Evolutionary conservation across 1,140 invertebrate genomes (phyloP).

Genomic region (Halictus rubicundus): DNA sequence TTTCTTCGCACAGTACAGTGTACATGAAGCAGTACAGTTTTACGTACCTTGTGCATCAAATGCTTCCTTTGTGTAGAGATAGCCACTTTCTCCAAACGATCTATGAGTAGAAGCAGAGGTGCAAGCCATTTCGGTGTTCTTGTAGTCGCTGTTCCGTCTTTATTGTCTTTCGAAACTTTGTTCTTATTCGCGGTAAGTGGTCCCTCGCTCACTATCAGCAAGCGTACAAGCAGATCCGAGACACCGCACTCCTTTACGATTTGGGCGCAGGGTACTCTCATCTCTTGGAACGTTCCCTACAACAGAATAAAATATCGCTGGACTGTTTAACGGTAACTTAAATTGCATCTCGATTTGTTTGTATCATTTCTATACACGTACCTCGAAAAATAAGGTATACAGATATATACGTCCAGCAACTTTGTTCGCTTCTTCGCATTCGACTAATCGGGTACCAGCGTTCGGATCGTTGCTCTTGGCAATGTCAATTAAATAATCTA

Average conservation of each 20-base stretch:
- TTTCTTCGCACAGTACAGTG: too few relatives aligned
- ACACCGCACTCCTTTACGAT: conserved; percentile 81
- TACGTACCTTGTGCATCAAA: conserved; percentile 83
- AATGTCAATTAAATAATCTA: conserved; percentile 75
- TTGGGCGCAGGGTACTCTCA: conserved; percentile 85
- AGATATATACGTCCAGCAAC: conserved; percentile 88
- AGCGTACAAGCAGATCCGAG: conserved; percentile 82
- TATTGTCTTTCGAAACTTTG: conserved; percentile 67
- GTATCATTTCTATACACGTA: background rate
- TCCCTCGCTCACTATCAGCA: conserved; percentile 79
- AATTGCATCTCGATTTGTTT: background rate
- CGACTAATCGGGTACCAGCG: conserved; percentile 77
- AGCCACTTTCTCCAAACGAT: conserved; percentile 91
- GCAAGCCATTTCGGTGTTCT: conserved; percentile 91
- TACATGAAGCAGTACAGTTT: background rate
- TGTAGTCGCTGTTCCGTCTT: conserved; percentile 72
- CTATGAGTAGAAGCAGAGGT: conserved; percentile 88
- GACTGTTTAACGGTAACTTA: too few relatives aligned
- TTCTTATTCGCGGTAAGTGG: conserved; percentile 74
- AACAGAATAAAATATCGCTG: background rate
- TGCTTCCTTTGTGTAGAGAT: conserved; percentile 86
- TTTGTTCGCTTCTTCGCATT: conserved; percentile 83
- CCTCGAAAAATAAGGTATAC: conserved; percentile 89
- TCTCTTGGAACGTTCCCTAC: conserved; percentile 83
- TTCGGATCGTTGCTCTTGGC: conserved; percentile 73